Conservation (phyloP, 2,888 invertebrate genomes). For the Drosophila tanythrix region DNA sequence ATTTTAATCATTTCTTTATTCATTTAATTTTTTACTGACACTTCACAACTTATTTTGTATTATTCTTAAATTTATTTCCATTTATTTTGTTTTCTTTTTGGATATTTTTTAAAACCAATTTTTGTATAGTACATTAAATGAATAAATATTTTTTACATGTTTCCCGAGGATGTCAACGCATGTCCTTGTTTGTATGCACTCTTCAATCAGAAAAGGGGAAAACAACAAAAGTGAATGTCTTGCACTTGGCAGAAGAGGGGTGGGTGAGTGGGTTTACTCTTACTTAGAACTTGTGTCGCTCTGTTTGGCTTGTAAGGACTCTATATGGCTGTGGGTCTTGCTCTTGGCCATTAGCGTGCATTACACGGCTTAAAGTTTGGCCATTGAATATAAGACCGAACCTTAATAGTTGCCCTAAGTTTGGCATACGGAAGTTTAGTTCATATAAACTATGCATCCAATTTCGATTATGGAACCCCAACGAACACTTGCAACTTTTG, state of each 20-base stretch:
- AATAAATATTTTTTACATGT: background rate
- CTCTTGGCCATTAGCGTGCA: slow-evolving; percentile 32
- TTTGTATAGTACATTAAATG: background rate
- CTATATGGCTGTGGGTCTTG: background rate
- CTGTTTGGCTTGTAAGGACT: background rate
- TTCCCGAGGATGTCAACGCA: background rate
- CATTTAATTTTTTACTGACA: background rate
- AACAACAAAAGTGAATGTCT: background rate
- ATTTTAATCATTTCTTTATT: background rate
- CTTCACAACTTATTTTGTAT: background rate
- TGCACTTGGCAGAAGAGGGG: slow-evolving; percentile 16
- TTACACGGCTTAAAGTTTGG: slow-evolving; percentile 40
- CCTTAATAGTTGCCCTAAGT: slow-evolving; percentile 20
- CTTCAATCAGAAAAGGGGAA: background rate
- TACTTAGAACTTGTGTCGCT: background rate
- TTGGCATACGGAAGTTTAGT: slow-evolving; percentile 24
- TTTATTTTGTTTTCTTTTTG: background rate
- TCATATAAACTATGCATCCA: slow-evolving; percentile 18
- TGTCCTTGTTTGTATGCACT: background rate
- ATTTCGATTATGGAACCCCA: slow-evolving; percentile 18
- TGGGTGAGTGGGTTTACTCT: background rate
- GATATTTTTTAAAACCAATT: background rate
- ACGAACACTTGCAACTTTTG: slow-evolving; percentile 31
- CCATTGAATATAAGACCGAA: slow-evolving; percentile 18
- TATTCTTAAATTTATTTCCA: background rate